phyloP scores from a whole-genome alignment of 2,888 invertebrate species.

The Bombylius major region DNA sequence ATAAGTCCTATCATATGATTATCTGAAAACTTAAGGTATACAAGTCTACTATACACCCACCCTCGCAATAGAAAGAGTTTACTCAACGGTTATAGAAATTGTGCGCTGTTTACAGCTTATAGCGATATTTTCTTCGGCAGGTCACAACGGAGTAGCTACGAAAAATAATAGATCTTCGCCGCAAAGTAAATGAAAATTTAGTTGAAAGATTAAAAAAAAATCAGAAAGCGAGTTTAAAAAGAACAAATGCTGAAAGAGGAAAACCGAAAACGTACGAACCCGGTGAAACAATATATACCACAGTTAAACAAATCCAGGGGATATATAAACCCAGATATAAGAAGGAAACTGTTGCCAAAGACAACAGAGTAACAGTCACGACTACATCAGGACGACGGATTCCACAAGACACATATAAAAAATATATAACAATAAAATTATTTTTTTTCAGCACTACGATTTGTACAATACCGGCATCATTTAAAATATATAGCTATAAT shows the following conservation, averaged over 20 bases:
- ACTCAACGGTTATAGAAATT: too few relatives aligned
- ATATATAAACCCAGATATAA: neutral
- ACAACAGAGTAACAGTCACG: conserved; percentile 4
- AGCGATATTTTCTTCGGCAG: conserved; percentile 5
- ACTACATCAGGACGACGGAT: conserved; percentile 1
- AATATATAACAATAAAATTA: neutral
- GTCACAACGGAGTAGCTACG: conserved; percentile 1
- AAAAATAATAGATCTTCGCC: neutral
- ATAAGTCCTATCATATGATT: too few relatives aligned
- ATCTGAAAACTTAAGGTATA: too few relatives aligned
- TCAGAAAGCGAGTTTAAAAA: neutral
- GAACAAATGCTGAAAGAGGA: neutral
- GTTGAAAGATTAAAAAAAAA: neutral
- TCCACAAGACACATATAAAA: conserved; percentile 6
- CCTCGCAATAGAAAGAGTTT: too few relatives aligned
- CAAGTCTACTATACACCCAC: too few relatives aligned
- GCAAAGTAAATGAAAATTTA: neutral
- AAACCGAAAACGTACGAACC: neutral
- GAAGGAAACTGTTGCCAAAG: neutral
- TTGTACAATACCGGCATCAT: neutral
- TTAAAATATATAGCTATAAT: neutral
- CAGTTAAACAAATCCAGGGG: conserved; percentile 1
- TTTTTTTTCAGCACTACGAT: neutral
- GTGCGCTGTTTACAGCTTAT: too few relatives aligned
- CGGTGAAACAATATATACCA: neutral